Percentiles rank a stretch among this genome's conserved stretches.
Conservation (phyloP, 2,888 invertebrate species). For the Lycophotia porphyrea region DNA sequence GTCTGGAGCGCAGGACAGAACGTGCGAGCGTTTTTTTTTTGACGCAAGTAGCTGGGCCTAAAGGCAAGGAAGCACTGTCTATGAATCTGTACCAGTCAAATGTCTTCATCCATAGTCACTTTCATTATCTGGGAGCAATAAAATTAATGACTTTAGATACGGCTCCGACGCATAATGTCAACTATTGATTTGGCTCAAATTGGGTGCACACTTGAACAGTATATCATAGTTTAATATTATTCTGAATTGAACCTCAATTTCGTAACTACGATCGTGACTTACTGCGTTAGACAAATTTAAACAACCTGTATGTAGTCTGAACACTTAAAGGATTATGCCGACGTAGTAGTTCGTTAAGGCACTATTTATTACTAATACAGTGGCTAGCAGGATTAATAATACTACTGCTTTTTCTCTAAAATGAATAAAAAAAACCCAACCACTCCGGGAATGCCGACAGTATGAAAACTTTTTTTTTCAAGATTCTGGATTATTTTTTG, state of each 20-base stretch:
- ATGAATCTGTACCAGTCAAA: background rate
- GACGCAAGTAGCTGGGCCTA: background rate
- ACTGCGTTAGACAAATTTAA: conserved; percentile 38
- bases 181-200: conserved; percentile 6
- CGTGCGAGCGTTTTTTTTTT: background rate
- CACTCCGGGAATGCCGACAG: no score
- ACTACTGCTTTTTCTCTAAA: no score
- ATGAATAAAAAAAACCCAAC: no score
- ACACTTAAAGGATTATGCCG: conserved; percentile 5
- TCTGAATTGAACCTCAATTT: conserved; percentile 36
- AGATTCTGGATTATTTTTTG: no score
- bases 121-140: background rate
- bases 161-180: conserved; percentile 5
- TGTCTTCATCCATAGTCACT: background rate
- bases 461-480: no score
- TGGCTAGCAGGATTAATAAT: background rate
- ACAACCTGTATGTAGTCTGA: conserved; percentile 28
- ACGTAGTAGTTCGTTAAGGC: conserved; percentile 5
- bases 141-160: background rate
- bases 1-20: background rate
- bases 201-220: conserved; percentile 11
- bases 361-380: conserved; percentile 14
- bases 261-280: conserved; percentile 42
- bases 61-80: background rate
- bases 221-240: conserved; percentile 32